These are phyloP conservation scores for Genyomyrus donnyi DNA, from an alignment of 2,113 vertebrate genomes.

Conservation along the genomic window DNA sequence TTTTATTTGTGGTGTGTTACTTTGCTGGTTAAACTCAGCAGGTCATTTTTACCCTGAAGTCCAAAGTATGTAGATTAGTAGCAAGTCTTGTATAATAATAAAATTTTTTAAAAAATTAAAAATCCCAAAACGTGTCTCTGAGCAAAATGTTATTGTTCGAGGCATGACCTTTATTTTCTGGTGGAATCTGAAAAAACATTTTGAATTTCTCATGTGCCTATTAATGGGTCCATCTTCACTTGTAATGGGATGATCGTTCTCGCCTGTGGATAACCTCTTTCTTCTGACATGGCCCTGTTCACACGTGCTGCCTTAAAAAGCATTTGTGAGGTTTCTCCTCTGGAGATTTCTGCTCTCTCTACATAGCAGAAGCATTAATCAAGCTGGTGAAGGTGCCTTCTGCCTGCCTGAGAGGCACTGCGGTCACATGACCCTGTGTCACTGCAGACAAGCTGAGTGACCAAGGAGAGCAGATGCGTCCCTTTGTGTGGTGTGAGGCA, in stretches of 20 bases:
- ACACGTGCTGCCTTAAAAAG: neutral
- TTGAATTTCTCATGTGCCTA: neutral
- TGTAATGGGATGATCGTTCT: constrained; percentile 48
- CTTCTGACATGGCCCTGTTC: constrained; percentile 44
- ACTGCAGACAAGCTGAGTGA: neutral
- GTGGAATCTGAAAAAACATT: neutral
- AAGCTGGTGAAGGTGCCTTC: constrained; percentile 49
- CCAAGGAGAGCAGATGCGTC: constrained; percentile 49
- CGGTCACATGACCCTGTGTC: neutral
- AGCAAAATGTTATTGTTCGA: neutral
- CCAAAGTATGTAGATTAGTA: neutral
- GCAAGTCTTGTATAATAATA: neutral
- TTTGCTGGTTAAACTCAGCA: neutral
- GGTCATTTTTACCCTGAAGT: neutral
- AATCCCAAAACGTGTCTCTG: neutral
- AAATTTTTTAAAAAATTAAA: neutral
- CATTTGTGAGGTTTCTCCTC: neutral
- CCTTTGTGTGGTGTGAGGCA: constrained; percentile 47
- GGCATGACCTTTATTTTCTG: neutral
- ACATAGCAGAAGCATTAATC: neutral
- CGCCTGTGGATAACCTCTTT: constrained; percentile 69
- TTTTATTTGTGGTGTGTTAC: constrained; percentile 42
- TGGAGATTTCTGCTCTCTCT: neutral
- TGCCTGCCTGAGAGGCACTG: constrained; percentile 67
- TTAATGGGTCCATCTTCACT: neutral